phyloP scores from a whole-genome alignment of 2,113 vertebrate genomes.

The Toxotes chatareus region DNA sequence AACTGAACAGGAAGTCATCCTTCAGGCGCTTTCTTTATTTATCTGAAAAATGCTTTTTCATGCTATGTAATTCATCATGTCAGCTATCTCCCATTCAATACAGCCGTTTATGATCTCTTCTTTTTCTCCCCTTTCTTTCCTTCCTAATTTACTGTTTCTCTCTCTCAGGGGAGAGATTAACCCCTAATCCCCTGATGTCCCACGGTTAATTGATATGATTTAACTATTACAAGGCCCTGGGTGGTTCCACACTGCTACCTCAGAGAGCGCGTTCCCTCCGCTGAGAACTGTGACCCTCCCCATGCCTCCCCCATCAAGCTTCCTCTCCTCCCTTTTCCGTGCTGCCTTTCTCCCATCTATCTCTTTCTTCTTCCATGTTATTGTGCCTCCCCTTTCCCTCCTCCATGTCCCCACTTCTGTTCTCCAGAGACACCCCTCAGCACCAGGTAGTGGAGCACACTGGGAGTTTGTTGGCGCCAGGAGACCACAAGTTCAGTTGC shows the following conservation, averaged over 20 bases:
- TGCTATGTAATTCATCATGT: constrained; percentile 56
- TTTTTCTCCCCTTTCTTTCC: constrained; percentile 46
- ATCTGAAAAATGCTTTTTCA: constrained; percentile 42
- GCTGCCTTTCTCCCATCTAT: constrained; percentile 31
- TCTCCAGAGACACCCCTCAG: constrained; percentile 42
- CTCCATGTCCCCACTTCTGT: constrained; percentile 12
- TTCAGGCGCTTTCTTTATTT: constrained; percentile 55
- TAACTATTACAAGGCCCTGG: constrained; percentile 82
- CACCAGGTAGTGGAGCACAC: constrained; percentile 27
- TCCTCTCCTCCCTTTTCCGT: constrained; percentile 23
- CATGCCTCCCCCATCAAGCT: constrained; percentile 1
- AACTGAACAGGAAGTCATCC: constrained; percentile 43
- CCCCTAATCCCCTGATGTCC: constrained; percentile 85
- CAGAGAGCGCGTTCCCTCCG: constrained; percentile 62
- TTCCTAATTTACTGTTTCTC: constrained; percentile 72
- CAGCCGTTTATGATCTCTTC: constrained; percentile 40
- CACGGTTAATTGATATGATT: constrained; percentile 92
- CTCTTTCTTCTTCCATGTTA: constrained; percentile 50
- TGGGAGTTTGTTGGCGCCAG: constrained; percentile 45
- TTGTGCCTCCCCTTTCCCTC: constrained; percentile 30
- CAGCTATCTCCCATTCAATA: constrained; percentile 27
- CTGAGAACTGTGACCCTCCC: constrained; percentile 52
- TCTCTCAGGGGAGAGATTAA: constrained; percentile 85
- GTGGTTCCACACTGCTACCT: constrained; percentile 81
- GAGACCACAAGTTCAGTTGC: constrained; percentile 42